Percentiles rank a stretch among this genome's conserved stretches.
Evolutionary conservation across 2,113 vertebrate species (phyloP).

Genomic region (Oceanodroma tethys): DNA sequence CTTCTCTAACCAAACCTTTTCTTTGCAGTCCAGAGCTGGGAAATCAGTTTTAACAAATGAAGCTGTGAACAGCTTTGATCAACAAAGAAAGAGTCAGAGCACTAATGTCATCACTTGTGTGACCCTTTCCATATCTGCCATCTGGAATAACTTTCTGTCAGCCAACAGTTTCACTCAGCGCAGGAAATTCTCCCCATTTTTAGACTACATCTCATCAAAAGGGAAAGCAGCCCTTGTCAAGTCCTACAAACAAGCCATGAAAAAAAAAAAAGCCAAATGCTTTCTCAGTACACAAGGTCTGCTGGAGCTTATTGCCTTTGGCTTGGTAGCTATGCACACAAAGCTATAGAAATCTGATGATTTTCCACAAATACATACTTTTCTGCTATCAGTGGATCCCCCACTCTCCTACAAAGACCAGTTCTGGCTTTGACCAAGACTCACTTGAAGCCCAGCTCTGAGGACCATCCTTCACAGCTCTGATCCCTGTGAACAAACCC

Average conservation of each 20-base stretch:
- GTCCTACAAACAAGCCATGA: neutral
- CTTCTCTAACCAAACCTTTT: neutral
- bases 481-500: neutral
- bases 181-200: neutral
- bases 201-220: neutral
- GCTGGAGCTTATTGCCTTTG: neutral
- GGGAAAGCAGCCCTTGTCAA: neutral
- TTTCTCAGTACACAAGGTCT: neutral
- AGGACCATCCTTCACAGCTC: neutral
- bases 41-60: neutral
- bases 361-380: neutral
- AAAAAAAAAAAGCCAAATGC: neutral
- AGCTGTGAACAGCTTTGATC: neutral
- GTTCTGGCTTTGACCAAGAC: neutral
- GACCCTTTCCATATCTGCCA: neutral
- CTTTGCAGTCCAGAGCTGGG: fast-evolving
- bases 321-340: neutral
- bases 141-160: neutral
- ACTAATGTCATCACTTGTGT: neutral
- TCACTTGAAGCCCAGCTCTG: neutral
- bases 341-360: neutral
- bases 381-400: no score
- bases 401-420: neutral
- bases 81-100: neutral
- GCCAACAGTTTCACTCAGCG: neutral